Conservation (phyloP, 2,113 vertebrate genomes). For the Stigmatopora argus region DNA sequence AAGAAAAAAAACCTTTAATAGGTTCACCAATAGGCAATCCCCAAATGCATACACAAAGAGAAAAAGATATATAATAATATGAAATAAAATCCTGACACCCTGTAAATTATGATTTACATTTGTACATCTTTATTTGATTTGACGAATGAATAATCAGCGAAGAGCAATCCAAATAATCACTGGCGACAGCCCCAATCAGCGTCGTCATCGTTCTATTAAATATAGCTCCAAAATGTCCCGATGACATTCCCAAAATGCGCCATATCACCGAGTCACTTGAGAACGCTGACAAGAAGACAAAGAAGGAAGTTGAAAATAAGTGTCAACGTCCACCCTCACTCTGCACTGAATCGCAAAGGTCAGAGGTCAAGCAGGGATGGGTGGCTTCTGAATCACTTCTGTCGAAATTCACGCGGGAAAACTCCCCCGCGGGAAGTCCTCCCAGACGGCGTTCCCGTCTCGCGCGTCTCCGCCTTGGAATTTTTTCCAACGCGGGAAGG, state of each 20-base stretch:
- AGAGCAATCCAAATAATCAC: too few relatives aligned
- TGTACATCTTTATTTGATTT: too few relatives aligned
- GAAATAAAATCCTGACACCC: too few relatives aligned
- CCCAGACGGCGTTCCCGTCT: slow-evolving; percentile 1
- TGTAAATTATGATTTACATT: too few relatives aligned
- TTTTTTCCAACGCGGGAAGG: neutral
- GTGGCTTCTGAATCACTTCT: neutral
- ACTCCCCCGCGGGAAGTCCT: neutral
- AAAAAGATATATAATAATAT: too few relatives aligned
- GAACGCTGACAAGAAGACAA: neutral
- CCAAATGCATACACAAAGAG: too few relatives aligned
- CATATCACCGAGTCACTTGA: neutral
- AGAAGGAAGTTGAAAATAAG: slow-evolving; percentile 3
- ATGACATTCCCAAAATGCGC: neutral
- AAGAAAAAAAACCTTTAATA: too few relatives aligned
- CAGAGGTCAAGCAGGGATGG: neutral
- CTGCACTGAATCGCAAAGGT: neutral
- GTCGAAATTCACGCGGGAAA: neutral
- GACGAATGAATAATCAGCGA: too few relatives aligned
- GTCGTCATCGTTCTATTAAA: too few relatives aligned
- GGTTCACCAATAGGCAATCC: too few relatives aligned
- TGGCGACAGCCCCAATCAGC: too few relatives aligned
- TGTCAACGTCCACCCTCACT: neutral
- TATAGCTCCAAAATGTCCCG: too few relatives aligned
- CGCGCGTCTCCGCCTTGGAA: slow-evolving; percentile 7